phyloP scores from a whole-genome alignment of 2,113 vertebrate genomes.

The Gopherus evgoodei region DNA sequence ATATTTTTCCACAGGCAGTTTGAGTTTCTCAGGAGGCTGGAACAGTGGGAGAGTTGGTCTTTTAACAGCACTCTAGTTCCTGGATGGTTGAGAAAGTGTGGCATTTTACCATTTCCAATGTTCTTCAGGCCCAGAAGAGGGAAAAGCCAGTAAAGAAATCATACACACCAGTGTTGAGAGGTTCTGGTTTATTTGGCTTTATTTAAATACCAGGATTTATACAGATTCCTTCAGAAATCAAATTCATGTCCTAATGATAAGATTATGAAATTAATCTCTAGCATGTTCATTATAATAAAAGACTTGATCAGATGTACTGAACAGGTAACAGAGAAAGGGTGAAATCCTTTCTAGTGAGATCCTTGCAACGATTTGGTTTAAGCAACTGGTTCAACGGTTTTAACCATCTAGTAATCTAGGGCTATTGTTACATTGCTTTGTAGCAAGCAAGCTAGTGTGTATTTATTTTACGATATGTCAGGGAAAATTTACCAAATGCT shows the following conservation, averaged over 20 bases:
- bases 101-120: no score
- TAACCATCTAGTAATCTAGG: no score
- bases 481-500: neutral
- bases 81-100: neutral
- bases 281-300: neutral
- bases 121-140: neutral
- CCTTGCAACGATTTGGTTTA: no score
- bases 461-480: neutral
- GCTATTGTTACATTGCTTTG: neutral
- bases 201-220: neutral
- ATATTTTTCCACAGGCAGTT: neutral
- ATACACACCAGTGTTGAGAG: neutral
- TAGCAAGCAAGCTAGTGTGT: neutral
- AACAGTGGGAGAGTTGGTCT: neutral
- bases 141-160: neutral
- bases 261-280: neutral
- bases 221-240: neutral
- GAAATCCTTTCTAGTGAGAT: neutral
- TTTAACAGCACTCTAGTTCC: neutral
- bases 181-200: neutral
- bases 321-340: neutral
- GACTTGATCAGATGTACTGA: neutral
- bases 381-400: no score
- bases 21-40: neutral
- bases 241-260: neutral